Percentiles rank a stretch among this genome's conserved stretches.
Evolutionary conservation across 1,140 invertebrate genomes (phyloP).

Genomic region (Stegodyphus mimosarum): DNA sequence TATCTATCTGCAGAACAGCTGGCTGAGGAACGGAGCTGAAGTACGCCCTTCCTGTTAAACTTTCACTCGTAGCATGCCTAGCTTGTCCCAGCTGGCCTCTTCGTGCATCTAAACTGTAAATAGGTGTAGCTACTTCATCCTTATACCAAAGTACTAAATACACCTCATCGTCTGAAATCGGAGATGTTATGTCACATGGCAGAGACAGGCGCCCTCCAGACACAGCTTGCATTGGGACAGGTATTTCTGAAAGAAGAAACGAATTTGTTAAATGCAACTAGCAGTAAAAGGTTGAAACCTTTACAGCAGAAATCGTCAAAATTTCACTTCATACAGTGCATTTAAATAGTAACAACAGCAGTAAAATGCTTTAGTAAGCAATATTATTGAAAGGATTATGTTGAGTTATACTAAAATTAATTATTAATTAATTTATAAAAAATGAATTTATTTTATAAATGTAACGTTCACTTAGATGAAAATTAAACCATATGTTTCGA

Average conservation of each 20-base stretch:
- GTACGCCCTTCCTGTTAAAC: constrained; percentile 49
- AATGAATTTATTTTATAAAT: too few relatives aligned
- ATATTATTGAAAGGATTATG: background rate
- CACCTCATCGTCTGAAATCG: constrained; percentile 81
- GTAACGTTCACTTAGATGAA: too few relatives aligned
- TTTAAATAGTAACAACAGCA: too few relatives aligned
- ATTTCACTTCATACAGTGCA: too few relatives aligned
- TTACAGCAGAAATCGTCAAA: too few relatives aligned
- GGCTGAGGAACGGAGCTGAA: constrained; percentile 53
- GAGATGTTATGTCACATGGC: constrained; percentile 84
- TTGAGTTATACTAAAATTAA: too few relatives aligned
- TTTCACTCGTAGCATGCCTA: constrained; percentile 49
- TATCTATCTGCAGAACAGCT: constrained; percentile 46
- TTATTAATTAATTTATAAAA: too few relatives aligned
- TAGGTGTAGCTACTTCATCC: constrained; percentile 74
- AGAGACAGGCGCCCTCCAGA: constrained; percentile 73
- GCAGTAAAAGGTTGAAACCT: background rate
- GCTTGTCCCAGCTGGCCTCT: constrained; percentile 54
- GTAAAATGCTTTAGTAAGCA: background rate
- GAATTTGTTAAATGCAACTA: background rate
- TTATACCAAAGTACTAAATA: constrained; percentile 93
- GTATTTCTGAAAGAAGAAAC: constrained; percentile 35
- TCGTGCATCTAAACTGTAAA: constrained; percentile 64
- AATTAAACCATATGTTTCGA: too few relatives aligned
- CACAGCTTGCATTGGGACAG: constrained; percentile 37